Evolutionary conservation across 2,113 vertebrate genomes (phyloP).

Genomic region (Ammodytes marinus): DNA sequence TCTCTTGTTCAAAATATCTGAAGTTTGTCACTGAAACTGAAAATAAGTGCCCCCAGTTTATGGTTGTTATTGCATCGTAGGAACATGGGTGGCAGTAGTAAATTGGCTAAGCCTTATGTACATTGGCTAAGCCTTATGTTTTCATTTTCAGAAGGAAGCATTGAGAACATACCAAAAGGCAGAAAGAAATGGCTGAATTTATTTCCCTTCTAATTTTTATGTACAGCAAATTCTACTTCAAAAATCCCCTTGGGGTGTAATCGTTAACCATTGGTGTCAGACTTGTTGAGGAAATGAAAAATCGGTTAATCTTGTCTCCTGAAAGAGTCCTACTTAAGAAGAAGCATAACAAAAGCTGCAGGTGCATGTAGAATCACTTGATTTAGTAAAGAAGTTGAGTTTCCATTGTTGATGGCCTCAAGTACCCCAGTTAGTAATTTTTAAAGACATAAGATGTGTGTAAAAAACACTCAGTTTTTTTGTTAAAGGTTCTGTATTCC

Average conservation of each 20-base stretch:
- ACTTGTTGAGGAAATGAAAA: slow-evolving; percentile 2
- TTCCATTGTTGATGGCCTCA: slow-evolving; percentile 2
- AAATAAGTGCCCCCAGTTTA: background rate
- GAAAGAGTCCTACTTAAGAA: slow-evolving; percentile 13
- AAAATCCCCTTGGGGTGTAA: background rate
- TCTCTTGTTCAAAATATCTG: slow-evolving; percentile 45
- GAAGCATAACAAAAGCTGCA: background rate
- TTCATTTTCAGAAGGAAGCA: background rate
- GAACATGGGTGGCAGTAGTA: background rate
- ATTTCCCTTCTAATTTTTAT: slow-evolving; percentile 12
- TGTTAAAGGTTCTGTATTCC: slow-evolving; percentile 1
- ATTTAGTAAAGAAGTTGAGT: slow-evolving; percentile 3
- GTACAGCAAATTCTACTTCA: background rate
- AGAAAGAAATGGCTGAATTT: background rate
- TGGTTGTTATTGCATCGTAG: background rate
- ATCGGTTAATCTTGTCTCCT: slow-evolving; percentile 26
- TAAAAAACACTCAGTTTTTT: background rate
- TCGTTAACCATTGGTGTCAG: background rate
- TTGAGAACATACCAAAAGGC: background rate
- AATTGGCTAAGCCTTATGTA: background rate
- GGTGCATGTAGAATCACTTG: slow-evolving; percentile 2
- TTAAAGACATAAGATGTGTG: slow-evolving; percentile 14
- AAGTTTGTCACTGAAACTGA: slow-evolving; percentile 5
- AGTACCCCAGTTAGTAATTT: background rate
- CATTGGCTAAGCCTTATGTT: background rate